Base-by-base conservation (phyloP, 2,113 vertebrate species). In the Entelurus aequoreus region DNA sequence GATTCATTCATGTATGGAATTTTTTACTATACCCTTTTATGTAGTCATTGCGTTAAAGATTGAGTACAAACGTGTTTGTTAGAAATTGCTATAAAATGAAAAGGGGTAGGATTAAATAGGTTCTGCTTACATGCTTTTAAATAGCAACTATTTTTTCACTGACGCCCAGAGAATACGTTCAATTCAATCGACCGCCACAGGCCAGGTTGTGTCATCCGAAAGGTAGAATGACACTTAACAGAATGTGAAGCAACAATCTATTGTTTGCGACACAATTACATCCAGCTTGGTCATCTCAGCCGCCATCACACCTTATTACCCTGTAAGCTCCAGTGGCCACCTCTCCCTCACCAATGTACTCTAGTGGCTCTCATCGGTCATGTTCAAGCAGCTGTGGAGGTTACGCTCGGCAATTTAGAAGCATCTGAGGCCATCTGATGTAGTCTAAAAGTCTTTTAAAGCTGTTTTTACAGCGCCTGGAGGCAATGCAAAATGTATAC, bases 251-350 rank as follows among this genome's bases (percentile, higher is more conserved):
- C 59, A 55, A 65, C 75, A 56, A 38, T 60, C 54, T 56, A 55
- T 64, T 67, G 70, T 63, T 71, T 63, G 52, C 54, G 65, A 36
- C 62, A 56, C 68, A 72, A 78, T 82, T 64, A 70, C 67, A 75
- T 66, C 59, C 75, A 77, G 62, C 63, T 48, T 60, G 67, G 68
- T 72, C 59, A 72, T 68, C 69, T 60, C 59, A 74, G 54, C 72
- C 63, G 62, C 57, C 69, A 81, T 78, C 80, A 81, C 75, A 75
- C 75, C 71, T 70, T 80, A 82, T 82, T 82, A 84, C 74, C 65
- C 66, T 62, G 10, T 62, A 72, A 62, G 77, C 76, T 74, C 66
- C 65, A 65, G 64, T 78, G 72, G 76, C 75, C 78, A 76, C 75
- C 66, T 71, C 71, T 73, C 69, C 58, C 72, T 69, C 62, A 53